Conservation (phyloP, 2,797 vertebrate genomes). For the Melanogrammus aeglefinus region DNA sequence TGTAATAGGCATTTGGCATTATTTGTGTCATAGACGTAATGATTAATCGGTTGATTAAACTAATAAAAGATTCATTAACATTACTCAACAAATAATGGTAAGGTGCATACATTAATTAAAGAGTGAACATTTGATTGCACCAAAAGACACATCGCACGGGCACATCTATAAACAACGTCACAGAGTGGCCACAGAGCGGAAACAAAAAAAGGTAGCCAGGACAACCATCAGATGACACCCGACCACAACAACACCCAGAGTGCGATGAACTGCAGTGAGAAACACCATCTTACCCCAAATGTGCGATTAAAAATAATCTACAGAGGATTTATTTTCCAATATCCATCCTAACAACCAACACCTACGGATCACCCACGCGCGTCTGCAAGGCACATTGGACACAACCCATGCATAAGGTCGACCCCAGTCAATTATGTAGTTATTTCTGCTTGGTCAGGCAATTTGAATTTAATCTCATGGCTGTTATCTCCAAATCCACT, state of each 20-base stretch:
- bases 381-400: conserved; percentile 35
- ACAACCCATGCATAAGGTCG: conserved; percentile 40
- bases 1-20: background rate
- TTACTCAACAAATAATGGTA: background rate
- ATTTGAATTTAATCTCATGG: conserved; percentile 64
- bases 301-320: background rate
- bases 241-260: background rate
- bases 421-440: conserved; percentile 51
- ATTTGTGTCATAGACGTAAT: background rate
- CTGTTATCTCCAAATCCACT: conserved; percentile 56
- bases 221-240: background rate
- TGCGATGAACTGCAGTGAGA: background rate
- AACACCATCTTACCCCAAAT: background rate
- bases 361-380: conserved; percentile 20
- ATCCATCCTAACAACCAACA: conserved; percentile 7
- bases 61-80: background rate
- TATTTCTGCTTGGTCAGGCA: conserved; percentile 59
- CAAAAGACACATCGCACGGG: background rate
- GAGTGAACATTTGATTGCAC: background rate
- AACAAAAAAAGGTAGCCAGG: background rate
- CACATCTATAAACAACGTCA: background rate
- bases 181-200: background rate
- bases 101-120: background rate
- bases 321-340: conserved; percentile 21
- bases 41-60: conserved; percentile 1